These are phyloP conservation scores for Drosophila monieri DNA, from an alignment of 2,888 invertebrate species.

Conservation along the genomic window DNA sequence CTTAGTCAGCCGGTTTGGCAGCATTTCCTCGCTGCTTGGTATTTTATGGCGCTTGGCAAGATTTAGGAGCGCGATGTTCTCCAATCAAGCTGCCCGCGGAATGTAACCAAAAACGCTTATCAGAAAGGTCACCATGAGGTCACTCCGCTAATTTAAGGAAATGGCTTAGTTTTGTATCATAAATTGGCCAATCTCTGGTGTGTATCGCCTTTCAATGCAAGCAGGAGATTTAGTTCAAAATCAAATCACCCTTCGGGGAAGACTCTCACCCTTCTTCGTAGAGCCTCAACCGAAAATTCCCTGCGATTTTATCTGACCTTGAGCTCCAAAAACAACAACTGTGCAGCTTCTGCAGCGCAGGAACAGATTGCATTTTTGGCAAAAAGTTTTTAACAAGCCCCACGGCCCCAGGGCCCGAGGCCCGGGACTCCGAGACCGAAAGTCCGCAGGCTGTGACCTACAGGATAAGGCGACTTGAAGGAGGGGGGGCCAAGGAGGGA, in stretches of 20 bases:
- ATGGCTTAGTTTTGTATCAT: not conserved
- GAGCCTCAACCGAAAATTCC: not conserved
- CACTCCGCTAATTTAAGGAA: slow-evolving; percentile 9
- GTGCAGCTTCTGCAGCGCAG: slow-evolving; percentile 36
- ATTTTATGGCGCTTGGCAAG: slow-evolving; percentile 34
- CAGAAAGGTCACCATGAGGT: slow-evolving; percentile 31
- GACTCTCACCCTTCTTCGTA: not conserved
- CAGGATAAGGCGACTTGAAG: slow-evolving; percentile 16
- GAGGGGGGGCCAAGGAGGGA: slow-evolving; percentile 1
- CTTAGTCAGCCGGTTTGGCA: slow-evolving; percentile 65
- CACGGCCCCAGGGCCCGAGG: slow-evolving; percentile 38
- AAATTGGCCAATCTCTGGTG: not conserved
- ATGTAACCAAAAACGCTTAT: slow-evolving; percentile 12
- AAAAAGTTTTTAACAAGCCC: slow-evolving; percentile 62
- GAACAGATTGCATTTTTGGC: slow-evolving; percentile 71
- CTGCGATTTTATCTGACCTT: not conserved
- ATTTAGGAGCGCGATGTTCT: slow-evolving; percentile 29
- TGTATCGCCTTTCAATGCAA: too few relatives aligned
- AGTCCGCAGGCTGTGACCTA: slow-evolving; percentile 39
- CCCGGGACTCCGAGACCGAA: slow-evolving; percentile 18
- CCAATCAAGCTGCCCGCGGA: slow-evolving; percentile 4
- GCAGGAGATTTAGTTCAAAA: too few relatives aligned
- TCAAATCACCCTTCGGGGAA: too few relatives aligned
- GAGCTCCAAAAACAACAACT: slow-evolving; percentile 7
- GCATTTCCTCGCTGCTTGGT: slow-evolving; percentile 57